Base-by-base conservation (phyloP, 1,140 invertebrate species). In the Drosophila navojoa region DNA sequence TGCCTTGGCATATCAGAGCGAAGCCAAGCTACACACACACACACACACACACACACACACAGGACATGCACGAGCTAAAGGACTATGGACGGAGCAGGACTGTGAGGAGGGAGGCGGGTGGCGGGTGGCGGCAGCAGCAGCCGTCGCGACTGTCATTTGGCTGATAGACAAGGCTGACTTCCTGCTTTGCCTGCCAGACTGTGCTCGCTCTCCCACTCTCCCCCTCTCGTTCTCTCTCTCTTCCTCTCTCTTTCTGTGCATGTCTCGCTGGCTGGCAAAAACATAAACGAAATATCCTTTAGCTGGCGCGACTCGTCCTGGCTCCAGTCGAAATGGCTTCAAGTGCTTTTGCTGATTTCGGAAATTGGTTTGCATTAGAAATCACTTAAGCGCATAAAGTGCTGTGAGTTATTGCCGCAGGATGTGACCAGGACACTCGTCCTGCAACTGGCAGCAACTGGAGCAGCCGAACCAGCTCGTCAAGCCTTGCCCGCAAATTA, bases 321-420 rank as follows among this genome's bases (percentile, higher is more conserved):
- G 47, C 47, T 19, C 47, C 59, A 53, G 66, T 72, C 69, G 69
- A 79, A 76, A 76, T 87, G 79, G 84, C 76, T 77, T 74, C 72
- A 79, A 87, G 84, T 87, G 84, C 84, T 89, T 87, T 76, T 77
- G 84, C 84, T 89, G 84, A 87, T 89, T 87, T 87, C 84, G 84
- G 84, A 87, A 87, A 87, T 87, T 87, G 84, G 84, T 89, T 87
- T 87, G 84, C 84, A 87, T 87, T 87, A 87, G 84, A 87, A 87
- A 87, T 87, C 84, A 87, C 84, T 87, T 87, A 87, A 89, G 84
- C 84, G 84, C 84, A 87, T 87, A 82, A 87, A 87, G 79, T 89
- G 84, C 84, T 87, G 75, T 89, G 84, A 87, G 84, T 87, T 87
- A 87, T 87, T 79, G 84, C 84, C 84, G 69, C 79, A 87, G 84